Percentiles rank a stretch among this genome's conserved stretches.
phyloP scores from a whole-genome alignment of 2,113 vertebrate genomes.

The Kryptolebias marmoratus region DNA sequence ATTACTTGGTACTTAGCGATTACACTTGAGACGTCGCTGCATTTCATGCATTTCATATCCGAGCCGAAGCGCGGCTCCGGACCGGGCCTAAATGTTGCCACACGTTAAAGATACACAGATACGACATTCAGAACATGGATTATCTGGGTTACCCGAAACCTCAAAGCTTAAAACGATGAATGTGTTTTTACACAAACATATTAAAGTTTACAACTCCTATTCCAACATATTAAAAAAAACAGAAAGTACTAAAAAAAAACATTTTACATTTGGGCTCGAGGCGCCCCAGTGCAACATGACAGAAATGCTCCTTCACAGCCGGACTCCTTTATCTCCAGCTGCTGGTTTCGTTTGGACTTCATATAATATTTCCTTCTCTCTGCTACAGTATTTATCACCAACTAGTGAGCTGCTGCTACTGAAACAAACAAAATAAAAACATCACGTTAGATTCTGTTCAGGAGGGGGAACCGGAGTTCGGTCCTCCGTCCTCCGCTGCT shows the following conservation, averaged over 20 bases:
- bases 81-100: slow-evolving; percentile 69
- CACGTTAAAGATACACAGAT: slow-evolving; percentile 72
- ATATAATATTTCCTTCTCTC: slow-evolving; percentile 57
- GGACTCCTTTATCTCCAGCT: neutral
- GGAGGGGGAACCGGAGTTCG: too few species aligned
- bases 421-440: slow-evolving; percentile 43
- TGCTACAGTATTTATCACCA: slow-evolving; percentile 73
- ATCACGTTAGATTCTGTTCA: slow-evolving; percentile 50
- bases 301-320: slow-evolving; percentile 49
- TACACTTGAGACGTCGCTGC: slow-evolving; percentile 67
- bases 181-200: slow-evolving; percentile 74
- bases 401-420: slow-evolving; percentile 52
- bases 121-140: slow-evolving; percentile 77
- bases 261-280: slow-evolving; percentile 73
- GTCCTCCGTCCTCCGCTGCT: too few species aligned
- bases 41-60: slow-evolving; percentile 76
- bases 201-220: slow-evolving; percentile 68
- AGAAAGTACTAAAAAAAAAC: slow-evolving; percentile 43
- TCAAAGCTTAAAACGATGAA: slow-evolving; percentile 75
- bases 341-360: slow-evolving; percentile 19
- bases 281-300: slow-evolving; percentile 81
- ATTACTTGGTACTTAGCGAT: slow-evolving; percentile 74
- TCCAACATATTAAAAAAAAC: slow-evolving; percentile 51
- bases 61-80: slow-evolving; percentile 54
- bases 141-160: slow-evolving; percentile 70